These are phyloP conservation scores for Acropora yongei DNA, from an alignment of 64 coral and sea anemone genomes.

Conservation along the genomic window DNA sequence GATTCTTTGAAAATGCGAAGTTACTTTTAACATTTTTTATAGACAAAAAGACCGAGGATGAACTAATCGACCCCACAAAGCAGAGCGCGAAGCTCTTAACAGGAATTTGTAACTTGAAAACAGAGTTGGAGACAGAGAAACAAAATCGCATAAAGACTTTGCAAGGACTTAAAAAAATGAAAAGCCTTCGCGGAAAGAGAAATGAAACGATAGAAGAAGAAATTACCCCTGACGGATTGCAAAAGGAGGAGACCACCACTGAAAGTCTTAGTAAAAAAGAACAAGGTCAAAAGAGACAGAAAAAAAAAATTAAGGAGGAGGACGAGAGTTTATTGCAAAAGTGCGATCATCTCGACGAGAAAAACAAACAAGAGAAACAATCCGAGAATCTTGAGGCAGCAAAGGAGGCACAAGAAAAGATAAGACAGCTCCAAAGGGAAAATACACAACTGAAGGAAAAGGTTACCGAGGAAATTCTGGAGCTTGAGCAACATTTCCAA, in stretches of 20 bases:
- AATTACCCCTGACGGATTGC: background rate
- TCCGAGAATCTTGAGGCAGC: no score
- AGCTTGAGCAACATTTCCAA: constrained; percentile 42
- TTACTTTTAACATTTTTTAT: no score
- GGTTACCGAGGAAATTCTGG: constrained; percentile 10
- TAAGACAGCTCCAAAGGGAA: constrained; percentile 10
- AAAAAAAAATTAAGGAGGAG: background rate
- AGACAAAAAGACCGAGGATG: no score
- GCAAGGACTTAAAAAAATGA: constrained; percentile 52
- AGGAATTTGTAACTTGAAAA: no score
- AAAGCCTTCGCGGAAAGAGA: no score
- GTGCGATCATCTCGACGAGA: no score
- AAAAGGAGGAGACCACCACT: background rate
- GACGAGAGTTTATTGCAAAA: background rate
- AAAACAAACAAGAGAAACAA: no score
- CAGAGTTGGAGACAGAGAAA: no score
- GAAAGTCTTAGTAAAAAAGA: background rate
- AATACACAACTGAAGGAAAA: constrained; percentile 32
- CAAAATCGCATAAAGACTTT: no score
- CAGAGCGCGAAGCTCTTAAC: no score
- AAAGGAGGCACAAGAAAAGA: background rate
- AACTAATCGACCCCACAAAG: no score
- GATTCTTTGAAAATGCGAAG: no score
- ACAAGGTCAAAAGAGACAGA: background rate
- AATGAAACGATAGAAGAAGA: constrained; percentile 13